A percentile compares a stretch with the other conserved stretches of the same genome.
These are phyloP conservation scores for Diorhabda sublineata DNA, from an alignment of 1,140 invertebrate species.

Conservation along the genomic window DNA sequence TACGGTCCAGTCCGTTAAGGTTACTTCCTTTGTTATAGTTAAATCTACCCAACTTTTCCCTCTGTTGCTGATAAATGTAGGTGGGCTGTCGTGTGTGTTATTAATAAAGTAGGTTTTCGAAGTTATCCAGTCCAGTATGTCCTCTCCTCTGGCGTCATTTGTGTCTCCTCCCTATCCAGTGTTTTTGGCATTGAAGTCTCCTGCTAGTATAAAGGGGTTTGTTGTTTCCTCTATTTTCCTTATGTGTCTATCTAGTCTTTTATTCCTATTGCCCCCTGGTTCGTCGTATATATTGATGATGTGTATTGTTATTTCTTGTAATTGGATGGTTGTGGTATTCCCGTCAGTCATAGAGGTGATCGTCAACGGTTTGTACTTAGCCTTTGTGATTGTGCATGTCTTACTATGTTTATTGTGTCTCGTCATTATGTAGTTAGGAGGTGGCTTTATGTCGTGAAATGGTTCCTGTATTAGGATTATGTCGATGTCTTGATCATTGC, in stretches of 20 bases:
- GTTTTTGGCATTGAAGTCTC: slow-evolving; percentile 12
- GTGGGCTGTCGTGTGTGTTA: background rate
- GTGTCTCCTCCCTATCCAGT: no score
- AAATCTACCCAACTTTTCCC: background rate
- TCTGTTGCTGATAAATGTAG: background rate
- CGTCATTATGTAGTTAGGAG: no score
- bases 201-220: background rate
- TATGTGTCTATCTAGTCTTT: no score
- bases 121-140: background rate
- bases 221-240: no score
- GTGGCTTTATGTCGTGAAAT: background rate
- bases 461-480: background rate
- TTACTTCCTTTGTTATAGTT: background rate
- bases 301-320: background rate
- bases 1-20: background rate
- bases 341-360: no score
- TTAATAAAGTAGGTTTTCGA: background rate
- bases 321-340: background rate
- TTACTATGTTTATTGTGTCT: no score
- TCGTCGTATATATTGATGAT: slow-evolving; percentile 4
- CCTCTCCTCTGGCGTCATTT: no score
- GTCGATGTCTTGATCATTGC: no score
- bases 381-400: no score
- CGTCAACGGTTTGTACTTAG: no score
- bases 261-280: background rate